phyloP scores from a whole-genome alignment of 1,140 invertebrate genomes.

The Lutraria rhynchaena region DNA sequence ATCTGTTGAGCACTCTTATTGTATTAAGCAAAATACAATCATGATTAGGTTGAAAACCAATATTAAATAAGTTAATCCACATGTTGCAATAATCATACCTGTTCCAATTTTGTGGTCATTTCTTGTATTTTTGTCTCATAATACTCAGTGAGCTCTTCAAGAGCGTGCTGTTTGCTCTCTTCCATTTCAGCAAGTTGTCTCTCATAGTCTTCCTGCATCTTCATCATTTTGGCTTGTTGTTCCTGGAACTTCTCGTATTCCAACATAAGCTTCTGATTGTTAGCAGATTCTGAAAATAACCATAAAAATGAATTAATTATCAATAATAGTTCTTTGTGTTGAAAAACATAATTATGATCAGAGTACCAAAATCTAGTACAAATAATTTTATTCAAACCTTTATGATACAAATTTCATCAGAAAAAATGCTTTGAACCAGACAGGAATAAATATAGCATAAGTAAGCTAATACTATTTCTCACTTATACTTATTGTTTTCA shows the following conservation, averaged over 20 bases:
- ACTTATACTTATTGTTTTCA: too few relatives aligned
- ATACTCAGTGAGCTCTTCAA: constrained; percentile 84
- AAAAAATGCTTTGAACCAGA: too few relatives aligned
- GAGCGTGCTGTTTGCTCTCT: constrained; percentile 82
- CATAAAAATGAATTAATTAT: not conserved
- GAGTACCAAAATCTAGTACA: too few relatives aligned
- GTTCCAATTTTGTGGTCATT: constrained; percentile 85
- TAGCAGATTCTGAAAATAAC: constrained; percentile 80
- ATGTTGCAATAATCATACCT: constrained; percentile 76
- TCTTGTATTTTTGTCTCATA: constrained; percentile 88
- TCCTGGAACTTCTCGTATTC: constrained; percentile 94
- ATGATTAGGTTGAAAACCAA: not conserved
- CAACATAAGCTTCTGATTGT: constrained; percentile 90
- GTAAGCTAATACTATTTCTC: too few relatives aligned
- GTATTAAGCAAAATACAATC: not conserved
- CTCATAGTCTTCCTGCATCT: constrained; percentile 90
- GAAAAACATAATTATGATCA: too few relatives aligned
- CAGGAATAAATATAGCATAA: too few relatives aligned
- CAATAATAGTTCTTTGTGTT: too few relatives aligned
- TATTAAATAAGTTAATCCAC: not conserved
- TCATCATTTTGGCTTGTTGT: constrained; percentile 88
- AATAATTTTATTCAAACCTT: too few relatives aligned
- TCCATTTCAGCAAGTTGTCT: constrained; percentile 83
- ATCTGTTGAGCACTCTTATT: not conserved
- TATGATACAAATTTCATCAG: too few relatives aligned